Evolutionary conservation across 2,797 vertebrate species (phyloP), one percentile per base, ranked within the genome.

Genomic region (Cichlasoma orientale): DNA sequence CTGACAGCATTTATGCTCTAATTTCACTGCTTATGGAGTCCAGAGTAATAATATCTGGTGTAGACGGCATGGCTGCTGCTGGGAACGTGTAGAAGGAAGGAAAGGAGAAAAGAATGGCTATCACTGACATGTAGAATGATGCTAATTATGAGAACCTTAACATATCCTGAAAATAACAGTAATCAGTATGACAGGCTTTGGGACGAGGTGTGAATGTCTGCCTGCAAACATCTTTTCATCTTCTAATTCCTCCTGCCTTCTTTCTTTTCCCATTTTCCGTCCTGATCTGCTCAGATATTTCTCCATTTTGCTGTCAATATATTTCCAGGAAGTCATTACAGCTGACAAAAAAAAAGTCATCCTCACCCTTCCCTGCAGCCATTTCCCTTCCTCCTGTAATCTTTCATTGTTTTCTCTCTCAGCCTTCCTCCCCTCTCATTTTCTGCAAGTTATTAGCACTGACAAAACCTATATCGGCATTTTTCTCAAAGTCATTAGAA

Each of bases 361-460:
- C 27, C 44, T 25, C 36, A 47, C 69, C n/a, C 56, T 59, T 79
- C n/a, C 23, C 33, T n/a, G 53, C 41, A 12, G 52, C 58, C 71
- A 29, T 59, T 54, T 50, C 44, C 33, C 78, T 29, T 38, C 47
- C 54, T 71, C 41, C 23, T 69, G 52, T 69, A 77, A 82, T 74
- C 77, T 66, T 44, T 83, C 74, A 80, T 66, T 79, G 80, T 74
- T 76, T 83, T 83, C 53, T 27, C 56, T 72, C 55, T 38, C 31
- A 7, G 52, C 75, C 44, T 72, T 1, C 41, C 12, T 57, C 38
- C 41, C 16, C 38, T 77, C 66, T 74, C 21, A 4, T 84, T 84
- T 78, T 78, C 73, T 76, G 66, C 50, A 78, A 77, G 73, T 85
- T 85, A 85, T 86, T 85, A 75, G 55, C 5, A 33, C 72, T 76